Evolutionary conservation across 2,888 invertebrate genomes (phyloP), one percentile per base, ranked within the genome.

Genomic region (Scrobipalpa atriplicella): DNA sequence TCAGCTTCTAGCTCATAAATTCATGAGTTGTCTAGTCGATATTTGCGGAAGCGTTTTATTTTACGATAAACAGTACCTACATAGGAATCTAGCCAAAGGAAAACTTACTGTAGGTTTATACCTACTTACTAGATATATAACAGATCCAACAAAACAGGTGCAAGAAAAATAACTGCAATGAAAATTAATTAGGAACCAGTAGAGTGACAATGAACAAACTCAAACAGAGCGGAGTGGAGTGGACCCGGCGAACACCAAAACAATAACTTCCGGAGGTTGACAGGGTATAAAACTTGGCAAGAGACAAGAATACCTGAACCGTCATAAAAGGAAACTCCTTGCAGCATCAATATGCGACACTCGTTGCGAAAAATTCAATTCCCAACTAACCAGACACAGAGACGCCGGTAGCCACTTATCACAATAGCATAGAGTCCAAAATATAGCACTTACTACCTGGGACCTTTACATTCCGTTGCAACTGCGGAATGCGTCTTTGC

Each of bases 381-480:
- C 75, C 76, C 64, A 70, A 72, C 74, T 71, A 66, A 67, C 56
- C 65, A 60, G 70, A 72, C 72, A 65, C 70, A 67, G n/a, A 74
- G 66, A 73, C 72, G 47, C 47, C 43, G 65, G 73, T 71, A 71
- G 66, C 68, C 71, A 72, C 75, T 76, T 75, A 74, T 68, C 69
- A 68, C 36, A 68, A 63, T 62, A 66, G 62, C 71, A 73, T 79
- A 84, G 71, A 73, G 76, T 74, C 72, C 74, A 82, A 70, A 78
- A 21, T 51, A 21, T 43, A 51, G 61, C 73, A 91, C 91, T 91
- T 91, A 90, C 90, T 81, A 84, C 84, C 85, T 81, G 84, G 81
- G 84, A 84, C 84, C 81, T 58, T 58, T 29, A 85, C 81, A 75
- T 83, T 80, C 73, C 84, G 79, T 78, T 80, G 85, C 80, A 83